phyloP scores from a whole-genome alignment of 2,113 vertebrate genomes.

The Pachycephala philippinensis region DNA sequence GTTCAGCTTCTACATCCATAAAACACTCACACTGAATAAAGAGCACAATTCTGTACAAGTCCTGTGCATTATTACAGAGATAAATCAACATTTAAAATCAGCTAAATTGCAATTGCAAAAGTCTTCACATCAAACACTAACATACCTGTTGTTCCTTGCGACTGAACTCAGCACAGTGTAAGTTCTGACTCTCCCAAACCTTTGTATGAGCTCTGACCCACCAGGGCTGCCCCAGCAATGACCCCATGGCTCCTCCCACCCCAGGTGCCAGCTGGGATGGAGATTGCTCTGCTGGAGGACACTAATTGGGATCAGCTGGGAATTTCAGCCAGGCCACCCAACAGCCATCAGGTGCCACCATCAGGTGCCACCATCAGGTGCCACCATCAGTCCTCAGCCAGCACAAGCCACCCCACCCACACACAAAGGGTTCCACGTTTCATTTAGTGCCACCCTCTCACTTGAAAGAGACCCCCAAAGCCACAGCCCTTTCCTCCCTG shows the following conservation, averaged over 20 bases:
- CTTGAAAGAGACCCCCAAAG: neutral
- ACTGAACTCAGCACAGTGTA: fast-evolving
- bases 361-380: neutral
- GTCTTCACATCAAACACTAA: neutral
- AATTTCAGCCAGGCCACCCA: neutral
- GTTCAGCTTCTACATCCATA: neutral
- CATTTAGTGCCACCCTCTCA: neutral
- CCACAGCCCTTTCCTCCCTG: neutral
- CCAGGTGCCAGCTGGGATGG: neutral
- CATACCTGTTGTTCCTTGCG: neutral
- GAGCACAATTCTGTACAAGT: neutral
- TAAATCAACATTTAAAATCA: neutral
- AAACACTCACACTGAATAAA: neutral
- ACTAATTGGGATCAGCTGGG: neutral
- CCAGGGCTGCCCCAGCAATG: neutral
- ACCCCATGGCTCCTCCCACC: neutral
- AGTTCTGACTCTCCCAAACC: fast-evolving
- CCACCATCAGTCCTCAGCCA: neutral
- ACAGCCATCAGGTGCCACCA: neutral
- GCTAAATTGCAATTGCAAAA: neutral
- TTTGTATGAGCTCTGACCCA: neutral
- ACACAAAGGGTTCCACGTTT: neutral
- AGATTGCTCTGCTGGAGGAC: neutral
- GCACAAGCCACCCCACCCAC: neutral
- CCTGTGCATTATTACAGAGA: neutral